Evolutionary conservation across 1,140 invertebrate species (phyloP), one percentile per base, ranked within the genome.

Genomic region (Zaprionus ornatus): DNA sequence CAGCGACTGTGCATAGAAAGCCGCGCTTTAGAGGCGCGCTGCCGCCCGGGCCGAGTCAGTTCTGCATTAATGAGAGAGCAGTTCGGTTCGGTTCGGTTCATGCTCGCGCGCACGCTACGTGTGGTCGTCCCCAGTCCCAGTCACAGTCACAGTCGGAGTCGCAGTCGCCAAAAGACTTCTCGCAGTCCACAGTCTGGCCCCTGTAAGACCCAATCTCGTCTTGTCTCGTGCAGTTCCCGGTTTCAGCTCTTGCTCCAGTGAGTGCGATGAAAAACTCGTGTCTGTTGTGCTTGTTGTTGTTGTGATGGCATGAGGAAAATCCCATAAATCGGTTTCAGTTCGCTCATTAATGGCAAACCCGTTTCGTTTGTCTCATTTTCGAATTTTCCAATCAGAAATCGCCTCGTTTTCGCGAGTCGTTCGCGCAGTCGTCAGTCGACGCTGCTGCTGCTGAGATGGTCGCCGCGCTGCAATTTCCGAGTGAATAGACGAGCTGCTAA

Each of bases 41-140:
- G 60, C 52, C 74, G 74, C 80, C 65, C 75, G 68, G 85, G 60
- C 75, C 62, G 74, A 71, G 76, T 91, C 83, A 91, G 88, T 91
- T 91, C 88, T 91, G 87, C 88, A 91, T 91, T 91, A 91, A 91
- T 88, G 88, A 91, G 88, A 91, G 87, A 83, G 88, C 80, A 87
- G 83, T 86, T 80, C 80, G 76, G 80, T 84, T 82, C 80, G 77
- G 80, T 84, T 62, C 60, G 70, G 75, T 68, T 73, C 56, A 74
- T 66, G 71, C 71, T 84, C 85, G 85, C 84, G 84, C 84, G 85
- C 80, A 84, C 85, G 85, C 68, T 85, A 73, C 78, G 75, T 85
- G 77, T 87, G 80, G 71, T 80, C 80, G 81, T 54, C 74, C 65
- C 59, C 70, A 65, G 68, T 71, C 35, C 42, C 69, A 65, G 54